Evolutionary conservation across 2,888 invertebrate genomes (phyloP).

Genomic region (Phragmatobia fuliginosa): DNA sequence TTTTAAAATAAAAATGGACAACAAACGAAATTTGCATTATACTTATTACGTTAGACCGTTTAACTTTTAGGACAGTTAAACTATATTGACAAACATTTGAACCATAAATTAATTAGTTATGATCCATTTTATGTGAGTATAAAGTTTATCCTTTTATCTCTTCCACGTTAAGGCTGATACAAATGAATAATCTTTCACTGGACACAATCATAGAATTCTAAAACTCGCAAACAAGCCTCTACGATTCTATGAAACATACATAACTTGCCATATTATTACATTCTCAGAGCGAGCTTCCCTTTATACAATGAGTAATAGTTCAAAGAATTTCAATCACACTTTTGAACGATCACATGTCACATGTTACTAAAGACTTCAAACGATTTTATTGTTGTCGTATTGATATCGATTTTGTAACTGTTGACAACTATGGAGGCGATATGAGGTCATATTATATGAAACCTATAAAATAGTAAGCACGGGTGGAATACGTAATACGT

Average conservation of each 20-base stretch:
- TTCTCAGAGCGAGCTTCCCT: neutral
- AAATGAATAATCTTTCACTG: neutral
- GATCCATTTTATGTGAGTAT: neutral
- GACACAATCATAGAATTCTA: neutral
- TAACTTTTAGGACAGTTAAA: no score
- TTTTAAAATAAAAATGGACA: no score
- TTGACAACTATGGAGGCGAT: constrained; percentile 18
- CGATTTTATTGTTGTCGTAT: constrained; percentile 34
- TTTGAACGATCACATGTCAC: constrained; percentile 17
- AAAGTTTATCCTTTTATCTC: neutral
- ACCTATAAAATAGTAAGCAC: constrained; percentile 38
- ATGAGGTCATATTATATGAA: constrained; percentile 39
- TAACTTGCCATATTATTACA: neutral
- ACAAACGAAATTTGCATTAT: no score
- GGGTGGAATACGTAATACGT: constrained; percentile 41
- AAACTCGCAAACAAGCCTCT: neutral
- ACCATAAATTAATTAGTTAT: no score
- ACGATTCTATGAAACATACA: neutral
- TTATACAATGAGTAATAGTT: neutral
- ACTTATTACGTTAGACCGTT: no score
- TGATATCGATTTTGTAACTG: constrained; percentile 29
- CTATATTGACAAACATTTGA: no score
- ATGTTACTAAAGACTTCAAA: constrained; percentile 29
- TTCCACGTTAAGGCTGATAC: neutral
- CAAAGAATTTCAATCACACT: constrained; percentile 18